Evolutionary conservation across 2,888 invertebrate genomes (phyloP).

Genomic region (Ophraella communa): DNA sequence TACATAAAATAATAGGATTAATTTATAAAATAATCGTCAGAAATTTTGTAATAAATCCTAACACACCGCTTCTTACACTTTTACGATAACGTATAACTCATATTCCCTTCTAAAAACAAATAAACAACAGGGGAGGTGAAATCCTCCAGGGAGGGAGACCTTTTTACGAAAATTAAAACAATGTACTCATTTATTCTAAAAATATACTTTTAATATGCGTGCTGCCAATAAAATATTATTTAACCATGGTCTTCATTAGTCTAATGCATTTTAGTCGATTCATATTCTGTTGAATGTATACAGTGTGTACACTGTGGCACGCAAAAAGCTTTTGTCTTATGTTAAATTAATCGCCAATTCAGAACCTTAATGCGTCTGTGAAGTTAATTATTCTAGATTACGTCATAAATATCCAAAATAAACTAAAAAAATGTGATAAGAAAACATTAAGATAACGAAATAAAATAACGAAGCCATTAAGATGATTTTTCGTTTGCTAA

Average conservation of each 20-base stretch:
- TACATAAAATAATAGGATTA: conserved; percentile 5
- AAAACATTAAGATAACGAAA: too few relatives aligned
- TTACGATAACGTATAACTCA: too few relatives aligned
- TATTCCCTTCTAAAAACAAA: not conserved
- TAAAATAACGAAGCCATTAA: too few relatives aligned
- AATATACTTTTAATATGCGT: not conserved
- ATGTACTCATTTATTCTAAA: not conserved
- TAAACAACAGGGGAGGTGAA: not conserved
- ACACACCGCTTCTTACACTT: too few relatives aligned
- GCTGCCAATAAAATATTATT: not conserved
- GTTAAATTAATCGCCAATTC: too few relatives aligned
- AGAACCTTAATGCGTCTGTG: too few relatives aligned
- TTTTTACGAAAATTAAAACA: not conserved
- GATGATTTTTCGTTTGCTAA: too few relatives aligned
- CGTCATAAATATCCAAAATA: too few relatives aligned
- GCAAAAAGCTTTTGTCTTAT: not conserved
- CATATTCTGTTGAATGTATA: not conserved
- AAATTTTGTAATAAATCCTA: not conserved
- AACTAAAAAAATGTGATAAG: too few relatives aligned
- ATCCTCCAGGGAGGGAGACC: not conserved
- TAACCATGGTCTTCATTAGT: not conserved
- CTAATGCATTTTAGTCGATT: not conserved
- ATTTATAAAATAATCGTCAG: conserved; percentile 2
- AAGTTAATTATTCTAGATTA: too few relatives aligned
- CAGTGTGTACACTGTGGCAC: not conserved